Base-by-base conservation (phyloP, 2,888 invertebrate genomes). In the Tineola bisselliella region DNA sequence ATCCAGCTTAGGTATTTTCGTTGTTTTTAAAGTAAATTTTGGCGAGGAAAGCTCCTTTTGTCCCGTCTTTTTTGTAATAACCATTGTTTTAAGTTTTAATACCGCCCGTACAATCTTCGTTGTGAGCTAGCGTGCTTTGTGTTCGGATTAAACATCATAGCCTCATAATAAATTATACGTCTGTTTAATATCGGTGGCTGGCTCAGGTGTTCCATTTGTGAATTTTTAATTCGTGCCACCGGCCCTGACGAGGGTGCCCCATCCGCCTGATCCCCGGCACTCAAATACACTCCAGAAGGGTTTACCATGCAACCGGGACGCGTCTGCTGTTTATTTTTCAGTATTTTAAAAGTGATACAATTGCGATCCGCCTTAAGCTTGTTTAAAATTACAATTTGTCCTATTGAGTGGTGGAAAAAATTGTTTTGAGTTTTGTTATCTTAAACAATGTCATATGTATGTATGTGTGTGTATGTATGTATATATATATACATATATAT, bases 21-120 rank as follows among this genome's bases (percentile, higher is more conserved):
- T 84, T 83, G 86, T 87, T 87, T 87, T 87, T 84, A 84, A 84
- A 84, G 86, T 84, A 84, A 86, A 87, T 84, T 84, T 70, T 75
- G 75, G 69, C 65, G 67, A 57, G 58, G 66, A 63, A 65, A 65
- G 66, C 69, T 63, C 67, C 72, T 68, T 77, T 80, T 81, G 77
- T 80, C 71, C 75, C 71, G 68, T 68, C 70, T 72, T 75, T 74
- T 77, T 77, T 76, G 75, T 67, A 65, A 67, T 65, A 66, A 70
- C 72, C 73, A 79, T 84, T 84, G 83, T 84, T 81, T 76, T 72
- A 69, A 70, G 70, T 70, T 69, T 71, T 69, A 70, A 69, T 68
- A 67, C 69, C 48, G 48, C 13, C 69, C 48, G 48, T 11, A 13
- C 70, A 68, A 74, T 74, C 75, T 76, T 77, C 76, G 76, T 75